phyloP scores from a whole-genome alignment of 2,797 vertebrate species.

The Martes flavigula region DNA sequence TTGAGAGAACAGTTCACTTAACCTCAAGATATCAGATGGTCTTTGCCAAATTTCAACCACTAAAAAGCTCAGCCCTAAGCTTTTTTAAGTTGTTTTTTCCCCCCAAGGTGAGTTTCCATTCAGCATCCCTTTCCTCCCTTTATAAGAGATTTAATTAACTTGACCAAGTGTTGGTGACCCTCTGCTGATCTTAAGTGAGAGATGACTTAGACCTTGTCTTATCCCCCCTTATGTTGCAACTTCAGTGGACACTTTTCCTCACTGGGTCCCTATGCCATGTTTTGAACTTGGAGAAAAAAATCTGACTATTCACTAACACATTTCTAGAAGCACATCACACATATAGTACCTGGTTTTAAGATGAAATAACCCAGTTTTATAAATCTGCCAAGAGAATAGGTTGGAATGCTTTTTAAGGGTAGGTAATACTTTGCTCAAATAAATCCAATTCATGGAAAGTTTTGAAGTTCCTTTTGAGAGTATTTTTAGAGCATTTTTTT shows the following conservation, averaged over 20 bases:
- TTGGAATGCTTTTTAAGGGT: not conserved
- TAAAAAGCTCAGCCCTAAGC: not conserved
- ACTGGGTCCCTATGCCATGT: too few relatives aligned
- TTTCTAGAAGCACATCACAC: not conserved
- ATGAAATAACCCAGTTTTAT: constrained; percentile 16
- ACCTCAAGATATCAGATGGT: not conserved
- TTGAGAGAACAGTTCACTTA: not conserved
- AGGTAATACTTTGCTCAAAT: not conserved
- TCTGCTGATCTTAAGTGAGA: not conserved
- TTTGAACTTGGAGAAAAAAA: not conserved
- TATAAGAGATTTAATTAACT: not conserved
- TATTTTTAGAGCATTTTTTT: not conserved
- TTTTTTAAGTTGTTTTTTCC: not conserved
- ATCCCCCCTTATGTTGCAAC: not conserved
- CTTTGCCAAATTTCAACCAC: not conserved
- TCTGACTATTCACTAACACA: not conserved
- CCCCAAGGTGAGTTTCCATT: not conserved
- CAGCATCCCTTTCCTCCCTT: not conserved
- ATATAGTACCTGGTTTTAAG: not conserved
- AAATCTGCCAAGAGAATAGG: not conserved
- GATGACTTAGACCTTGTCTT: not conserved
- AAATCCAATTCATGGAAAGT: not conserved
- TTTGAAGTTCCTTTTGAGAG: not conserved
- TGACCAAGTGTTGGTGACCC: not conserved
- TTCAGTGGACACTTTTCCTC: not conserved